Evolutionary conservation across 2,888 invertebrate genomes (phyloP).

Genomic region (Sinhomidia bicolor): DNA sequence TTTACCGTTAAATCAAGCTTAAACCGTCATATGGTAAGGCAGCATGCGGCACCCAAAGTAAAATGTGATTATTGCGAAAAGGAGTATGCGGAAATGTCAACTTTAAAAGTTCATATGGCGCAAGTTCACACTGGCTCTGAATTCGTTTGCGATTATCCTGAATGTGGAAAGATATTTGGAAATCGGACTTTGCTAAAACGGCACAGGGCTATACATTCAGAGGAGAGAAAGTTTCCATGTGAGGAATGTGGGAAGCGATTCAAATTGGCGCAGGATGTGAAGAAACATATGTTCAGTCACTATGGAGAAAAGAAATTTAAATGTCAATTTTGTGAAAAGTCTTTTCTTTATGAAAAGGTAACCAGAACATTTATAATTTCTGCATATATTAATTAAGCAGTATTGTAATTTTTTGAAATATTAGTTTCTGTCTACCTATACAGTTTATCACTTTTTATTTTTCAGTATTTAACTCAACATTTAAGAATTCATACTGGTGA

Average conservation of each 20-base stretch:
- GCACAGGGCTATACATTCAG: neutral
- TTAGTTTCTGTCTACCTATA: no score
- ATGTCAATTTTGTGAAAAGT: neutral
- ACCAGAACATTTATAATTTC: neutral
- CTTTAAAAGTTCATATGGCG: neutral
- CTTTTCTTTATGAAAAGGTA: neutral
- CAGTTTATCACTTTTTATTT: neutral
- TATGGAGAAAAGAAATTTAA: neutral
- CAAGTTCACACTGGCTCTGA: neutral
- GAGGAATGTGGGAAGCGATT: neutral
- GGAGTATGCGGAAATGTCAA: neutral
- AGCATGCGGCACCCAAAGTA: neutral
- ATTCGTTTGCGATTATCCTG: neutral
- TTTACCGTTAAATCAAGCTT: neutral
- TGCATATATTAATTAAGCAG: neutral
- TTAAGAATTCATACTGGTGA: slow-evolving; percentile 14
- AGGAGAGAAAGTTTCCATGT: neutral
- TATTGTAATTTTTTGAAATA: no score
- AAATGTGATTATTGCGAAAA: neutral
- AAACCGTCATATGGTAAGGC: neutral
- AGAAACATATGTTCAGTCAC: neutral
- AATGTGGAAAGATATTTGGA: neutral
- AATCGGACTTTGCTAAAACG: neutral
- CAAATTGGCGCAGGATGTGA: no score
- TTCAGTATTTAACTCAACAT: neutral